Conservation (phyloP, 2,888 invertebrate genomes). For the Ophion costatus region DNA sequence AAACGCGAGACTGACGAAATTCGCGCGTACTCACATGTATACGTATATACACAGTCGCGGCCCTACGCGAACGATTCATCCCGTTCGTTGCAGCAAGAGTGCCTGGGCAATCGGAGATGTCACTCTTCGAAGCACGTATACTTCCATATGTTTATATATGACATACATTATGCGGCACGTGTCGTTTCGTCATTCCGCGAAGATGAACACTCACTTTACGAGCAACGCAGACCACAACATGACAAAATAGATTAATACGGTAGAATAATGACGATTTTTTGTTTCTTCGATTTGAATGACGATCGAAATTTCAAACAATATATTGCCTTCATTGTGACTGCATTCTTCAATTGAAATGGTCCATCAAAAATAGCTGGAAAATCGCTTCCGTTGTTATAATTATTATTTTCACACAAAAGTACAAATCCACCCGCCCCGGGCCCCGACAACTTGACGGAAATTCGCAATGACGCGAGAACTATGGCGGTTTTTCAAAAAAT, state of each 20-base stretch:
- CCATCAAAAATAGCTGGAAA: no score
- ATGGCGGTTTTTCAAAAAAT: neutral
- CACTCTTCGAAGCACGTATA: conserved; percentile 13
- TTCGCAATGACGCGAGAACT: neutral
- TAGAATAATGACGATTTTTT: no score
- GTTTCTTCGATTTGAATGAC: no score
- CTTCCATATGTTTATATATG: conserved; percentile 5
- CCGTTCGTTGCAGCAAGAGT: conserved; percentile 8
- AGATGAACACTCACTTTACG: neutral
- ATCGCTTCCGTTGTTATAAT: no score
- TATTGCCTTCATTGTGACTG: no score
- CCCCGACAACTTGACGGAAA: neutral
- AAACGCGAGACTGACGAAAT: conserved; percentile 31
- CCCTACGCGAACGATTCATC: conserved; percentile 1
- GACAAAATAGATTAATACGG: neutral
- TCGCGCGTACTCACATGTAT: neutral
- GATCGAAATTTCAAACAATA: no score
- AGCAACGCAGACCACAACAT: neutral
- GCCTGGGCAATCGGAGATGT: conserved; percentile 28
- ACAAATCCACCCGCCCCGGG: no score
- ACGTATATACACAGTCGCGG: no score
- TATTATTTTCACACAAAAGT: no score
- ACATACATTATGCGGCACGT: neutral
- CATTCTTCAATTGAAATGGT: no score
- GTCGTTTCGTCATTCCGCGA: conserved; percentile 13